Conservation (phyloP, 2,888 invertebrate species). For the Nesidiocoris tenuis region DNA sequence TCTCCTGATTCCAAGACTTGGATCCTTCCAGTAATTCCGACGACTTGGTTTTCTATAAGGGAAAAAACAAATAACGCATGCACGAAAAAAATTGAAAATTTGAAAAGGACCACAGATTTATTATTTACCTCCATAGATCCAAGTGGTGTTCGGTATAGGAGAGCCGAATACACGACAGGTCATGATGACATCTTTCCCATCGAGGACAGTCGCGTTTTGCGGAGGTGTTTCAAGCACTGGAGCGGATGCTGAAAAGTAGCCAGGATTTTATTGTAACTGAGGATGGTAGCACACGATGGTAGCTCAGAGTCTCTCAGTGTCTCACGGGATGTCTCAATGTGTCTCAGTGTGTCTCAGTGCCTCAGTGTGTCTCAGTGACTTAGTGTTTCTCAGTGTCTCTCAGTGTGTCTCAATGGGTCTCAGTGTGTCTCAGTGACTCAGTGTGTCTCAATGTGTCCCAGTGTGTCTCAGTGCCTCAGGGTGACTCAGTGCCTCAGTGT, state of each 20-base stretch:
- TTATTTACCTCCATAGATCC: slow-evolving; percentile 80
- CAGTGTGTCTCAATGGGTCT: no score
- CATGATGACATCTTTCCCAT: slow-evolving; percentile 89
- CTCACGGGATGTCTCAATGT: no score
- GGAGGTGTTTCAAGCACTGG: slow-evolving; percentile 84
- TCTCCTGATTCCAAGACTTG: slow-evolving; percentile 85
- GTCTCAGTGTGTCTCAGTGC: no score
- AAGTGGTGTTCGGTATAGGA: slow-evolving; percentile 85
- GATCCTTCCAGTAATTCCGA: slow-evolving; percentile 71
- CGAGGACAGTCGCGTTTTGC: slow-evolving; percentile 82
- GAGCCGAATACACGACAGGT: slow-evolving; percentile 86
- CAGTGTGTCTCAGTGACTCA: no score
- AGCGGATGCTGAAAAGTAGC: slow-evolving; percentile 69
- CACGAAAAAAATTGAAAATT: not conserved
- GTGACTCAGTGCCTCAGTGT: no score
- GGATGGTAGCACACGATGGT: no score
- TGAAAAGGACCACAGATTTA: no score
- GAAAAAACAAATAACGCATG: not conserved
- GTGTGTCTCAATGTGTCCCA: no score
- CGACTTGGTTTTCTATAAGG: slow-evolving; percentile 60
- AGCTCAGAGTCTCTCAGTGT: no score
- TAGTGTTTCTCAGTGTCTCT: no score
- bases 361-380: no score
- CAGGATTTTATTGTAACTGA: not conserved
- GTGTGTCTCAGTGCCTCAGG: no score